phyloP scores from a whole-genome alignment of 2,797 vertebrate genomes.

The Crenuchus spilurus region DNA sequence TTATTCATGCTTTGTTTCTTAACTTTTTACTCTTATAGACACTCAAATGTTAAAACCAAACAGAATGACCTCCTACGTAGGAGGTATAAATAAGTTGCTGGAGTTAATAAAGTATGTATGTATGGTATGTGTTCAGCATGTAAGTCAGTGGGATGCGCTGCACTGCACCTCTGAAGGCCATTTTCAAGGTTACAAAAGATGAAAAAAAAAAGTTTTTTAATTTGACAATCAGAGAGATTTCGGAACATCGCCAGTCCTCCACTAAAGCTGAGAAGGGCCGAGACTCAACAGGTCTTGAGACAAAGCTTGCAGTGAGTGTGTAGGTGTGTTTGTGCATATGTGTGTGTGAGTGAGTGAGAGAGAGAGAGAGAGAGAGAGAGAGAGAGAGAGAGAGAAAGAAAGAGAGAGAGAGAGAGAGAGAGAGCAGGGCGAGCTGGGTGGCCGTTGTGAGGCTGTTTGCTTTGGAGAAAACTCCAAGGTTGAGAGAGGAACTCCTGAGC shows the following conservation, averaged over 20 bases:
- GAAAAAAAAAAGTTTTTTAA: constrained; percentile 11
- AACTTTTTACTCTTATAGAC: neutral
- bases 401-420: too few relatives aligned
- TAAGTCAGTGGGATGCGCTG: neutral
- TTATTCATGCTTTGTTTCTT: neutral
- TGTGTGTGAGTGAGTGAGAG: too few relatives aligned
- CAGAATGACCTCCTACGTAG: too few relatives aligned
- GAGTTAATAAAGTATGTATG: too few relatives aligned
- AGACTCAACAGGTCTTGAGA: constrained; percentile 26
- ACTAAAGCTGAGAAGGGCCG: constrained; percentile 11
- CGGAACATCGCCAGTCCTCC: constrained; percentile 26
- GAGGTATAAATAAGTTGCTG: too few relatives aligned
- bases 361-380: too few relatives aligned
- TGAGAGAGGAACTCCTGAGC: constrained; percentile 32
- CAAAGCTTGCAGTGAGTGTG: neutral
- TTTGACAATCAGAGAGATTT: constrained; percentile 36
- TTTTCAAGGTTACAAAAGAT: constrained; percentile 13
- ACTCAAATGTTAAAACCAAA: neutral
- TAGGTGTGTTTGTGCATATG: constrained; percentile 22
- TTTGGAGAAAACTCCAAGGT: constrained; percentile 52
- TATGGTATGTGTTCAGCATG: too few relatives aligned
- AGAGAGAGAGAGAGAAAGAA: too few relatives aligned
- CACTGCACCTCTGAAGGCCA: neutral
- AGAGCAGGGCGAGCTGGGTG: constrained; percentile 52
- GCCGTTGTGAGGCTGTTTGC: constrained; percentile 51